These are phyloP conservation scores for Probosciger aterrimus DNA, from an alignment of 2,113 vertebrate genomes.

Conservation along the genomic window DNA sequence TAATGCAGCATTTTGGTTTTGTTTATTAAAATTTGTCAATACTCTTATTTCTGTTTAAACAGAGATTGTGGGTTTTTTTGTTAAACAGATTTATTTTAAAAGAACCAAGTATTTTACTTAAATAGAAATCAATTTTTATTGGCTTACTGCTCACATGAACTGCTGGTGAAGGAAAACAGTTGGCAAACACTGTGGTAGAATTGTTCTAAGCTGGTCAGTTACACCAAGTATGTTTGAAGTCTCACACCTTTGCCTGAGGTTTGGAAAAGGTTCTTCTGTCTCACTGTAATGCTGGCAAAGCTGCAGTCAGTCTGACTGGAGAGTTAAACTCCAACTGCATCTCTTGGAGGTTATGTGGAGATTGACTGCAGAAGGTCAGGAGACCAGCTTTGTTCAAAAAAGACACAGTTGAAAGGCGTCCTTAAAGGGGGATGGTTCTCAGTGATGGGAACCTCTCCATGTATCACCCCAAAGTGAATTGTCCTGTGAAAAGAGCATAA, in stretches of 20 bases:
- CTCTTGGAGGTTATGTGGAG: background rate
- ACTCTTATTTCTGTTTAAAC: background rate
- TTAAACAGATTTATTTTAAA: background rate
- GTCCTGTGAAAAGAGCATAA: background rate
- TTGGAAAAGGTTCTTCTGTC: background rate
- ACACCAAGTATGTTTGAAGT: background rate
- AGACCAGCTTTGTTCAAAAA: background rate
- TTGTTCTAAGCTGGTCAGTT: background rate
- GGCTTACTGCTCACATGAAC: background rate
- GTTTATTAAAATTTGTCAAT: background rate
- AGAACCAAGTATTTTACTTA: background rate
- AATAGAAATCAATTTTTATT: background rate
- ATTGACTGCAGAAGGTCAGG: background rate
- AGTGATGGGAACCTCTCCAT: background rate
- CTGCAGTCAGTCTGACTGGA: background rate
- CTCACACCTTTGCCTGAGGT: background rate
- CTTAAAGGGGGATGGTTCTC: background rate
- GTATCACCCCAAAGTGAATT: background rate
- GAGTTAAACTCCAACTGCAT: background rate
- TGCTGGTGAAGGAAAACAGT: background rate
- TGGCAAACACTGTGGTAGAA: fast-evolving
- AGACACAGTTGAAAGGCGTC: background rate
- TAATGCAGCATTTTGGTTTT: background rate
- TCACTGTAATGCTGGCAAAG: background rate
- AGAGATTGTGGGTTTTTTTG: background rate